phyloP scores from a whole-genome alignment of 1,140 invertebrate species.

The Heliconius hermathena region DNA sequence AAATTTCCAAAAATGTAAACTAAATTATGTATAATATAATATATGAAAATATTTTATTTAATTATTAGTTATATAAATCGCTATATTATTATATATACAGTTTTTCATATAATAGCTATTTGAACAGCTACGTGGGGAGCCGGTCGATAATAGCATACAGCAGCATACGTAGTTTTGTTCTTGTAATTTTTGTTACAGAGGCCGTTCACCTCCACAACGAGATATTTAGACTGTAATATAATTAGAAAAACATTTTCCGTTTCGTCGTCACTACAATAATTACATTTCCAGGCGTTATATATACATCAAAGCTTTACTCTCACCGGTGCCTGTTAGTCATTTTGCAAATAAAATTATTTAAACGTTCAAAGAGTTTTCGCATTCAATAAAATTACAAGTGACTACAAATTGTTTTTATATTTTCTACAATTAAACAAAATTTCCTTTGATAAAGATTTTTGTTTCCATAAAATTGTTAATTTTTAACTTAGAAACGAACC shows the following conservation, averaged over 20 bases:
- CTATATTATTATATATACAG: background rate
- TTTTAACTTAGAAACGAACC: too few species aligned
- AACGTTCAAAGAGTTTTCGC: background rate
- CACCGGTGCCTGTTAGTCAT: background rate
- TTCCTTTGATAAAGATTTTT: background rate
- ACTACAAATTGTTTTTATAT: background rate
- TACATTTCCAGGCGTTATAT: background rate
- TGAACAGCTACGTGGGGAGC: conserved; percentile 14
- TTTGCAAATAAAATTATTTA: conserved; percentile 3
- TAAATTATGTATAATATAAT: too few species aligned
- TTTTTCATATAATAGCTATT: conserved; percentile 13
- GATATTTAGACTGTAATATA: conserved; percentile 45
- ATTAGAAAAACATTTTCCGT: background rate
- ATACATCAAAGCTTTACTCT: conserved; percentile 2
- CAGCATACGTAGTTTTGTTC: conserved; percentile 33
- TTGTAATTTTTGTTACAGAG: conserved; percentile 49
- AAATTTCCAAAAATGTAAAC: too few species aligned
- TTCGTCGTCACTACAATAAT: background rate
- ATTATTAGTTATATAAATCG: too few species aligned
- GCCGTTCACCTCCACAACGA: conserved; percentile 51
- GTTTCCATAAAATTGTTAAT: too few species aligned
- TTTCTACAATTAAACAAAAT: background rate
- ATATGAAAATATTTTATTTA: too few species aligned
- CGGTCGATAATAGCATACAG: conserved; percentile 15
- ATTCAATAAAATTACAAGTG: background rate